These are phyloP conservation scores for Crepidodera aurea DNA, from an alignment of 2,888 invertebrate genomes.

Conservation along the genomic window DNA sequence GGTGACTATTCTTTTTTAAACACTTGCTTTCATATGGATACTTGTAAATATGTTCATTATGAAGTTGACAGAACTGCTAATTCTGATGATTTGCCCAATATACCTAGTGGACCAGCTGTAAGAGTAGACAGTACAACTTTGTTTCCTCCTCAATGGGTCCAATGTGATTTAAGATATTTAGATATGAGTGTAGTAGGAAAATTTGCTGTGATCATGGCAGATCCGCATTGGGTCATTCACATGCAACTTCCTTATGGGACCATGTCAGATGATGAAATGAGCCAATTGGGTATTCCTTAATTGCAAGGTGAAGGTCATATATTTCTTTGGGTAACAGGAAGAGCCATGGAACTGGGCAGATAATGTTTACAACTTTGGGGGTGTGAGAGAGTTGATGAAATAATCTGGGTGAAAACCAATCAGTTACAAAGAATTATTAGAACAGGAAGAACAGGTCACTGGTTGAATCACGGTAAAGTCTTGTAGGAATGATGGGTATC, in stretches of 20 bases:
- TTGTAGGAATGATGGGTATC: conserved; percentile 96
- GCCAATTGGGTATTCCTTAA: conserved; percentile 91
- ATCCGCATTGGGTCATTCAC: conserved; percentile 99
- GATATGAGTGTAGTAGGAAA: conserved; percentile 94
- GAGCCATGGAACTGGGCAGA: conserved; percentile 95
- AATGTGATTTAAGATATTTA: conserved; percentile 91
- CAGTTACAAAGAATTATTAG: conserved; percentile 96
- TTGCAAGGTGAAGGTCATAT: conserved; percentile 95
- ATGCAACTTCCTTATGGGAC: conserved; percentile 99
- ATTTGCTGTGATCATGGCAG: conserved; percentile 98
- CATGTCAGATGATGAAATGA: conserved; percentile 99
- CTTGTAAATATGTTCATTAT: conserved; percentile 98
- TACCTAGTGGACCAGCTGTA: conserved; percentile 49
- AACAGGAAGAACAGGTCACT: conserved; percentile 96
- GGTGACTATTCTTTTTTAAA: conserved; percentile 97
- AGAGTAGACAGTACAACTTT: conserved; percentile 67
- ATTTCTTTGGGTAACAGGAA: conserved; percentile 97
- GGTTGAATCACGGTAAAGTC: conserved; percentile 97
- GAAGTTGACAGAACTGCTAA: conserved; percentile 85
- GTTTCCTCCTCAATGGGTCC: conserved; percentile 95
- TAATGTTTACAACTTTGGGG: conserved; percentile 97
- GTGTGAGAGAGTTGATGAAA: conserved; percentile 94
- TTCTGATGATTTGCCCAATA: conserved; percentile 57
- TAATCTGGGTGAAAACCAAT: conserved; percentile 99
- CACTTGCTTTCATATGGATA: conserved; percentile 99